phyloP scores from a whole-genome alignment of 2,113 vertebrate species.

The Xiphophorus couchianus region DNA sequence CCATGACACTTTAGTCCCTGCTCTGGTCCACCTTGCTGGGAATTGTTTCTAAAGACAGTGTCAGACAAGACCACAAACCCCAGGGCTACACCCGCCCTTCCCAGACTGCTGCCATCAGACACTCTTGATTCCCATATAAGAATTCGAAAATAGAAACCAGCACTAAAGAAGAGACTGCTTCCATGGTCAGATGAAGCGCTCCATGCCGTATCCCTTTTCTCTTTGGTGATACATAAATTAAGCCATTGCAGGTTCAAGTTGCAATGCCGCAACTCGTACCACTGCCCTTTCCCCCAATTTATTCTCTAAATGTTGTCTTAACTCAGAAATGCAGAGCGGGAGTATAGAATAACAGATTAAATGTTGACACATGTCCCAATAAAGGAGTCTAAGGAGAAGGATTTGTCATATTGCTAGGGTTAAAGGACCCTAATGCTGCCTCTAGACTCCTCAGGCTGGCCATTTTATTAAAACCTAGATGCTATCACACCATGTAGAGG shows the following conservation, averaged over 20 bases:
- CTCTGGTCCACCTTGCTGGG: constrained; percentile 75
- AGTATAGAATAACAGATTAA: constrained; percentile 25
- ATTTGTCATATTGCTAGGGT: constrained; percentile 50
- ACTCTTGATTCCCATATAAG: constrained; percentile 78
- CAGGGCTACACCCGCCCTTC: constrained; percentile 73
- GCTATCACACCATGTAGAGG: constrained; percentile 38
- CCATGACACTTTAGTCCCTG: constrained; percentile 68
- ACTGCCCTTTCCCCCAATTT: constrained; percentile 33
- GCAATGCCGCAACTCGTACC: constrained; percentile 47
- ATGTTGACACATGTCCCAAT: constrained; percentile 50
- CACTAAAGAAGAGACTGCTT: constrained; percentile 66
- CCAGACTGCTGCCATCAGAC: constrained; percentile 79
- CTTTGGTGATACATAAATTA: constrained; percentile 53
- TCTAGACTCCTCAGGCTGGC: constrained; percentile 60
- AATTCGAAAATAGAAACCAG: constrained; percentile 76
- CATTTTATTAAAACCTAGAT: constrained; percentile 45
- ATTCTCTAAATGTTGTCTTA: constrained; percentile 36
- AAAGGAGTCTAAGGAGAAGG: constrained; percentile 41
- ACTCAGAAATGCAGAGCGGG: constrained; percentile 7
- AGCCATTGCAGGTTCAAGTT: constrained; percentile 53
- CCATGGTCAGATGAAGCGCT: constrained; percentile 68
- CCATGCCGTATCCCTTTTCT: constrained; percentile 63
- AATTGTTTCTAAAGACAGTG: constrained; percentile 78
- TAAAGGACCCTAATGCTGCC: constrained; percentile 41
- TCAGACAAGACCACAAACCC: constrained; percentile 78